Percentiles rank a stretch among this genome's conserved stretches.
Conservation (phyloP, 2,888 invertebrate genomes). For the Spicauda simplicius region DNA sequence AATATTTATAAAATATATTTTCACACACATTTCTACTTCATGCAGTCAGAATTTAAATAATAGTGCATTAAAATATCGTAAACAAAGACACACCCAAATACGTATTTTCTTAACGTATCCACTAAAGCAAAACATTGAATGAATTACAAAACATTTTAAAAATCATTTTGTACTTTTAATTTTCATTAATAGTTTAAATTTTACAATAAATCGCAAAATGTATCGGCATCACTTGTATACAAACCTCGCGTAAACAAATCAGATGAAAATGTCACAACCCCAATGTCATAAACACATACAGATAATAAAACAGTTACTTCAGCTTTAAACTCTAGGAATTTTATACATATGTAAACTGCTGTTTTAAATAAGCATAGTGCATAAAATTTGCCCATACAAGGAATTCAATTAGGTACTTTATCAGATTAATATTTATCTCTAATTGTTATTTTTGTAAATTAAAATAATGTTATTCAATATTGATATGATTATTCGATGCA, state of each 20-base stretch:
- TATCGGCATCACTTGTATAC: conserved; percentile 40
- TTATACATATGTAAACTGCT: neutral
- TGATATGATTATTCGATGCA: no score
- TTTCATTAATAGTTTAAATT: neutral
- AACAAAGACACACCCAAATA: conserved; percentile 9
- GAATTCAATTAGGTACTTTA: no score
- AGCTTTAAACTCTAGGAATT: neutral
- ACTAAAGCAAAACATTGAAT: neutral
- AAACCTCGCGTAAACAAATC: conserved; percentile 45
- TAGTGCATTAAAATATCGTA: conserved; percentile 5
- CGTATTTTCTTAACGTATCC: conserved; percentile 1
- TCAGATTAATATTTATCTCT: no score
- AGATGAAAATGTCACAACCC: neutral
- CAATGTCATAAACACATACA: conserved; percentile 2
- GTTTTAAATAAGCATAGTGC: no score
- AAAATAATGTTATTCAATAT: no score
- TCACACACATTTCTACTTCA: neutral
- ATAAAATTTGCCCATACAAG: no score
- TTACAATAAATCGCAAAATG: conserved; percentile 11
- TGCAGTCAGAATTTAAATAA: conserved; percentile 6
- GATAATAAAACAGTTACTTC: neutral
- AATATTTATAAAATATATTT: neutral
- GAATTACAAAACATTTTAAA: neutral
- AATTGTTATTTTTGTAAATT: no score
- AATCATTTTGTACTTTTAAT: conserved; percentile 13